Evolutionary conservation across 2,888 invertebrate species (phyloP).

Genomic region (Ennomos erosarius): DNA sequence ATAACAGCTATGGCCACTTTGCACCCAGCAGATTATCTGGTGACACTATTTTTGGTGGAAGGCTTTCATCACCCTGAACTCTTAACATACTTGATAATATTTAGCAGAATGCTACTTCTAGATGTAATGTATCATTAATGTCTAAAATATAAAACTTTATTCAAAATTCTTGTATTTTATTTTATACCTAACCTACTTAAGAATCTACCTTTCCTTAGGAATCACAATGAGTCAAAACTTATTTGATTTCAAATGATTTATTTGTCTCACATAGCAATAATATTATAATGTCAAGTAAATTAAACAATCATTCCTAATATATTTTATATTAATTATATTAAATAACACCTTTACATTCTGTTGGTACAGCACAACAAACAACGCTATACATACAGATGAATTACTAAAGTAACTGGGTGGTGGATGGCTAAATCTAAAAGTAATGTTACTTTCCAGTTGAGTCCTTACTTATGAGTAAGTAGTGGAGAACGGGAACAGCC

Average conservation of each 20-base stretch:
- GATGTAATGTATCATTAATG: conserved; percentile 38
- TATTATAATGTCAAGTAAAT: conserved; percentile 15
- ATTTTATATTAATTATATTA: conserved; percentile 1
- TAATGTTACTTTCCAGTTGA: too few relatives aligned
- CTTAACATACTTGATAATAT: conserved; percentile 38
- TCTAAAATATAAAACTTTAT: conserved; percentile 24
- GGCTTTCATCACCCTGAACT: conserved; percentile 36
- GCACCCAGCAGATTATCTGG: conserved; percentile 40
- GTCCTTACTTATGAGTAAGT: too few relatives aligned
- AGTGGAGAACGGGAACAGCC: too few relatives aligned
- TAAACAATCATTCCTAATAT: conserved; percentile 18
- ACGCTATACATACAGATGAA: too few relatives aligned
- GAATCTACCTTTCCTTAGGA: neutral
- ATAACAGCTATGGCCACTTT: conserved; percentile 22
- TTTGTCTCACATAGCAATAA: conserved; percentile 34
- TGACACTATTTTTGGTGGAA: conserved; percentile 45
- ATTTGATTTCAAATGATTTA: conserved; percentile 31
- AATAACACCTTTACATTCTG: too few relatives aligned
- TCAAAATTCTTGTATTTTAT: conserved; percentile 10
- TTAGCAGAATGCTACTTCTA: conserved; percentile 44
- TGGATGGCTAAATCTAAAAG: too few relatives aligned
- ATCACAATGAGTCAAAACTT: neutral
- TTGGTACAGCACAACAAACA: too few relatives aligned
- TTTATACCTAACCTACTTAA: neutral
- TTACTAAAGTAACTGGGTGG: too few relatives aligned